Percentiles rank a stretch among this genome's conserved stretches.
Evolutionary conservation across 2,113 vertebrate genomes (phyloP).

Genomic region (Charadrius vociferus): DNA sequence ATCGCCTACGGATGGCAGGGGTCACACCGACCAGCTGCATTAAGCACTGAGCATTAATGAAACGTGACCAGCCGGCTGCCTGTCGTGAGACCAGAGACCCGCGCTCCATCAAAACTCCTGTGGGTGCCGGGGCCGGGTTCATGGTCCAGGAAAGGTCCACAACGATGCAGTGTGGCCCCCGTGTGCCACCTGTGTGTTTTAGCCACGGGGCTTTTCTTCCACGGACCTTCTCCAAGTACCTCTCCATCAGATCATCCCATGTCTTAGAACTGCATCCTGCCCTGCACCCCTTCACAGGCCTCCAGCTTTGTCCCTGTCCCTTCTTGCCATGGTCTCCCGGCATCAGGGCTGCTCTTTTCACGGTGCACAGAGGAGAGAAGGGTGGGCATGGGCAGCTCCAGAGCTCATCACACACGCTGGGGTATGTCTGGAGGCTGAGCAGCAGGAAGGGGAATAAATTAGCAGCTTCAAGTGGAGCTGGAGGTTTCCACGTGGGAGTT

Average conservation of each 20-base stretch:
- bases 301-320: neutral
- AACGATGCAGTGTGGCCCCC: fast-evolving
- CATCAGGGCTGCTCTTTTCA: neutral
- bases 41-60: neutral
- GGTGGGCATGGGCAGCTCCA: neutral
- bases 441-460: conserved; percentile 37
- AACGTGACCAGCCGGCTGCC: neutral
- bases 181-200: fast-evolving
- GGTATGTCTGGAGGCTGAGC: conserved; percentile 38
- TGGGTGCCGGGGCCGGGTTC: fast-evolving
- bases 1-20: fast-evolving
- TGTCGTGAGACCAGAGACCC: neutral
- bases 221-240: neutral
- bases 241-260: neutral
- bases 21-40: neutral
- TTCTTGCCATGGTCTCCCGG: neutral
- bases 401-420: neutral
- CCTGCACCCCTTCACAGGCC: neutral
- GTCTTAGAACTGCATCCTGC: neutral
- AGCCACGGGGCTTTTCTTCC: neutral
- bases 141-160: neutral
- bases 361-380: fast-evolving
- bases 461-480: conserved; percentile 22
- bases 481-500: conserved; percentile 49
- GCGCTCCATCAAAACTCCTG: neutral